These are phyloP conservation scores for Ataeniobius toweri DNA, from an alignment of 2,797 vertebrate species.

Conservation along the genomic window DNA sequence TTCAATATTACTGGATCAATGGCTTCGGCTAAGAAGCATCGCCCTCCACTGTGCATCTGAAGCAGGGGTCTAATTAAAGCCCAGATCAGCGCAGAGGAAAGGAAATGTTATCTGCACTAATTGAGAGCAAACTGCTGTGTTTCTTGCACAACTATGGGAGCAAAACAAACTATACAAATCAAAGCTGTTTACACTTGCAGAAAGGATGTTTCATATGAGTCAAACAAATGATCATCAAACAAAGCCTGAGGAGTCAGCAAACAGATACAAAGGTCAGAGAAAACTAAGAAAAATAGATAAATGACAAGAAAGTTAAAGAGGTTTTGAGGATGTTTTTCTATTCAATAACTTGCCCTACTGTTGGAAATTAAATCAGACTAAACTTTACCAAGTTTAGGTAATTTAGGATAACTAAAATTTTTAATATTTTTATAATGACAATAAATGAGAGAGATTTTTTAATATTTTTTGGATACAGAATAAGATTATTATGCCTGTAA, in stretches of 20 bases:
- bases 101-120: conserved; percentile 35
- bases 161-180: conserved; percentile 17
- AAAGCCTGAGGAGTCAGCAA: neutral
- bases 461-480: neutral
- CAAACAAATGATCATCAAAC: conserved; percentile 12
- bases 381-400: neutral
- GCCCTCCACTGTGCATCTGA: conserved; percentile 28
- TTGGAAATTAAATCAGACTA: no score
- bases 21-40: conserved; percentile 42
- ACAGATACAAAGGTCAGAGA: neutral
- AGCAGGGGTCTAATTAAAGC: conserved; percentile 52
- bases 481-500: neutral
- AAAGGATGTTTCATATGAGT: neutral
- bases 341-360: neutral
- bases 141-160: conserved; percentile 8
- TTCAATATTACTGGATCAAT: conserved; percentile 43
- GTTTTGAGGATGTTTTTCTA: neutral
- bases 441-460: neutral
- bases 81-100: conserved; percentile 13
- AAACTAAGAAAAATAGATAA: neutral
- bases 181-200: conserved; percentile 12
- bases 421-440: no score
- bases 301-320: neutral
- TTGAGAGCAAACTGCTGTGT: conserved; percentile 17
- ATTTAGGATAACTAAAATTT: neutral